Evolutionary conservation across 1,140 invertebrate genomes (phyloP), one percentile per base, ranked within the genome.

Genomic region (Manduca sexta): DNA sequence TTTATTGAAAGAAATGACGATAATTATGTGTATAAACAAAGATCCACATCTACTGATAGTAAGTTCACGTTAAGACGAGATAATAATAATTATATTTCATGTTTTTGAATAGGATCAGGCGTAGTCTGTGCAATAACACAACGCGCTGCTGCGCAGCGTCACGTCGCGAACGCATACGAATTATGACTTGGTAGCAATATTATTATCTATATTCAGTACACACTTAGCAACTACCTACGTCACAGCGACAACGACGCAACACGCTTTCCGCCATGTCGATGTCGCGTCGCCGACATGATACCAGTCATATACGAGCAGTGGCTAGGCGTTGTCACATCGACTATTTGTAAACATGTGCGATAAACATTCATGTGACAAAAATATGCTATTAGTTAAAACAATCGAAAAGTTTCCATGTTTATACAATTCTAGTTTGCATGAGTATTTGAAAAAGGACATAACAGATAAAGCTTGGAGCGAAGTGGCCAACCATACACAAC

Each of bases 381-480:
- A 47, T 15, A 43, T 56, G 30, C 14, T 45, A 13, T 31, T 60
- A 21, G 42, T 54, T 8, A 52, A 49, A 34, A 30, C 46, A 18
- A 33, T 50, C 33, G 47, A 59, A 49, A 52, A 52, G 16, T 56
- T 37, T 52, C 52, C 49, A 17, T 60, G 52, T 33, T 30, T 60
- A 13, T 56, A 60, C 17, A 52, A 55, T 39, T 31, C 39, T 33
- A 48, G 38, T 34, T 43, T 48, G 6, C n/a, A 1, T n/a, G 57
- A 55, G 18, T 60, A 56, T 21, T 17, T 42, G 16, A 56, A 52
- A 45, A 60, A 56, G 34, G 57, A 60, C 31, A 14, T 49, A 11
- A 52, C 49, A 7, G 57, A 60, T 3, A 52, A 29, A 46, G 52
- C 57, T 11, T 60, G 57, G 57, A 55, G 31, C n/a, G 57, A 56